Conservation (phyloP, 2,888 invertebrate species). For the Lottia gigantea region DNA sequence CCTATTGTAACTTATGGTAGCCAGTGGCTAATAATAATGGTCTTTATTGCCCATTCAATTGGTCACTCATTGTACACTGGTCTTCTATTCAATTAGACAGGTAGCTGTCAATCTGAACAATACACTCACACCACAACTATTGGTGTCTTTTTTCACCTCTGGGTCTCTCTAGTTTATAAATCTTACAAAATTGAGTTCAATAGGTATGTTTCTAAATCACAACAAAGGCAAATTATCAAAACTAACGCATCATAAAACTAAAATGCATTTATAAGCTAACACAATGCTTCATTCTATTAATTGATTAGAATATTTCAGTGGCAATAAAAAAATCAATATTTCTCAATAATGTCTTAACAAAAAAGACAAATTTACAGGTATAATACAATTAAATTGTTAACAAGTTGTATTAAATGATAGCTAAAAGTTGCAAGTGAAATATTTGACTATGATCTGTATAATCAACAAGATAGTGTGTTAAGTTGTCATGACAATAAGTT, state of each 20-base stretch:
- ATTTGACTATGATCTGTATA: background rate
- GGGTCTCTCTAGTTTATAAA: too few species aligned
- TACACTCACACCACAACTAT: background rate
- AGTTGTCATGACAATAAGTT: slow-evolving; percentile 11
- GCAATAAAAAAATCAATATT: background rate
- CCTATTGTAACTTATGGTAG: slow-evolving; percentile 11
- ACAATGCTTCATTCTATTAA: background rate
- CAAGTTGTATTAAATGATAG: too few species aligned
- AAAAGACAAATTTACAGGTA: too few species aligned
- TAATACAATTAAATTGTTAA: too few species aligned
- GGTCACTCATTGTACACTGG: slow-evolving; percentile 8
- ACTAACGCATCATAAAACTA: background rate
- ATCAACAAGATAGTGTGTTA: slow-evolving; percentile 10
- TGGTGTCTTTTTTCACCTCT: background rate
- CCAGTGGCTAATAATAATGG: slow-evolving; percentile 6
- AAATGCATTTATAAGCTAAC: background rate
- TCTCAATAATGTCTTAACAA: background rate
- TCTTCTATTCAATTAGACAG: slow-evolving; percentile 8
- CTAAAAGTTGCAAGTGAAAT: too few species aligned
- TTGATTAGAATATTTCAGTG: background rate
- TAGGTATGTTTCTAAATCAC: too few species aligned
- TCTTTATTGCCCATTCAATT: slow-evolving; percentile 11
- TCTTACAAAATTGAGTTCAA: too few species aligned
- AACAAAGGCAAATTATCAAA: too few species aligned
- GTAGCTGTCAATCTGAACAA: slow-evolving; percentile 5